phyloP scores from a whole-genome alignment of 2,797 vertebrate genomes.

The Halcyon smyrnensis region DNA sequence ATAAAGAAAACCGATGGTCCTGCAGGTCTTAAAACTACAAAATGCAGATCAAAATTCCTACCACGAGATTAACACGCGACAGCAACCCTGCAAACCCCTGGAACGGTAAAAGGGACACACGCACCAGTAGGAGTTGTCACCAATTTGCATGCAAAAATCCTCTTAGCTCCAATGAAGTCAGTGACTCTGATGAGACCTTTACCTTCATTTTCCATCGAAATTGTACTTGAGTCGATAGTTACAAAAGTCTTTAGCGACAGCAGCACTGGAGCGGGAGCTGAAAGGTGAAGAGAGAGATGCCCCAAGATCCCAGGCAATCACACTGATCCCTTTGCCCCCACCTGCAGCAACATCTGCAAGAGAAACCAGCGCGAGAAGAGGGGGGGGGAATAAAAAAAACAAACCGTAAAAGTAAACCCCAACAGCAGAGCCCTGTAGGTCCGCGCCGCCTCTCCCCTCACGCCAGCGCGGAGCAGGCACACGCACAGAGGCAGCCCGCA shows the following conservation, averaged over 20 bases:
- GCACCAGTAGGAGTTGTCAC: conserved; percentile 40
- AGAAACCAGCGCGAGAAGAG: conserved; percentile 67
- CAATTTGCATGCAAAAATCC: conserved; percentile 65
- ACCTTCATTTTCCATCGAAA: conserved; percentile 86
- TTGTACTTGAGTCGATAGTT: conserved; percentile 73
- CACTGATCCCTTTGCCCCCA: conserved; percentile 76
- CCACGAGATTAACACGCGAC: neutral
- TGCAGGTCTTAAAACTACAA: neutral
- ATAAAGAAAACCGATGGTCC: neutral
- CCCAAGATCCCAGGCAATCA: conserved; percentile 76
- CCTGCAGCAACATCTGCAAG: conserved; percentile 79
- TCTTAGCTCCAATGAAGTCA: conserved; percentile 57
- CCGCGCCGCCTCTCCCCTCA: neutral
- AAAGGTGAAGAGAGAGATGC: conserved; percentile 63
- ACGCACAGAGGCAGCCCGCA: neutral
- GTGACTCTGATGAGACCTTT: conserved; percentile 70
- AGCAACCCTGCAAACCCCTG: conserved; percentile 13
- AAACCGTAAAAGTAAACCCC: rapidly evolving
- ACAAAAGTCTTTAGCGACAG: conserved; percentile 76
- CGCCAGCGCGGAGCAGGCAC: neutral
- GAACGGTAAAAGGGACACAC: neutral
- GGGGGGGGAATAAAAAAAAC: neutral
- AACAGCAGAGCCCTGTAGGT: rapidly evolving
- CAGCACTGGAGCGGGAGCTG: conserved; percentile 64
- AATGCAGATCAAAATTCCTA: neutral